A percentile compares a stretch with the other conserved stretches of the same genome.
Evolutionary conservation across 2,888 invertebrate species (phyloP).

Genomic region (Phortica okadai): DNA sequence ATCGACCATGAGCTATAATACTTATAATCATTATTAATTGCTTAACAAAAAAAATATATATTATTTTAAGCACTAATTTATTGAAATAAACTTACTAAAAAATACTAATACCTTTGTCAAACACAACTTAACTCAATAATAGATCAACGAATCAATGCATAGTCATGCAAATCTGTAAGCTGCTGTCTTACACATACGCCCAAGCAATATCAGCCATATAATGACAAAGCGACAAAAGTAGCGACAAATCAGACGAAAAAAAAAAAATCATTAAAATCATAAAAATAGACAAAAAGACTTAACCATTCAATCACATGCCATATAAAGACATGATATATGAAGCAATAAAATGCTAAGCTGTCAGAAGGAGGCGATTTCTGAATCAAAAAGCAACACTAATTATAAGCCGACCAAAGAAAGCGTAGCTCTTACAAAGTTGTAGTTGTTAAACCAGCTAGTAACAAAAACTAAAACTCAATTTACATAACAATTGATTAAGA

Average conservation of each 20-base stretch:
- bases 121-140: not conserved
- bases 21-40: no score
- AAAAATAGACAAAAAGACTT: not conserved
- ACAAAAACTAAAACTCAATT: not conserved
- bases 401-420: not conserved
- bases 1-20: no score
- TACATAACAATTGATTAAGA: not conserved
- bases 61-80: not conserved
- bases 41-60: not conserved
- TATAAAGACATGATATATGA: constrained; percentile 22
- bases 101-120: not conserved
- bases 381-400: not conserved
- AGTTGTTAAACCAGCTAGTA: not conserved
- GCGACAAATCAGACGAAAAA: not conserved
- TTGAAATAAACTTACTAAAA: not conserved
- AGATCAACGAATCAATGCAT: not conserved
- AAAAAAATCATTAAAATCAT: no score
- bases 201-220: not conserved
- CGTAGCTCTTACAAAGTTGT: no score
- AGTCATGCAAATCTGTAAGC: not conserved
- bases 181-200: not conserved
- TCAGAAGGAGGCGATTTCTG: not conserved
- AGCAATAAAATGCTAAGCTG: constrained; percentile 10
- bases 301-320: not conserved
- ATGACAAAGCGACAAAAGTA: not conserved